Percentiles rank a stretch among this genome's conserved stretches.
Conservation (phyloP, 1,140 invertebrate genomes). For the Philotrypesis tridentata region DNA sequence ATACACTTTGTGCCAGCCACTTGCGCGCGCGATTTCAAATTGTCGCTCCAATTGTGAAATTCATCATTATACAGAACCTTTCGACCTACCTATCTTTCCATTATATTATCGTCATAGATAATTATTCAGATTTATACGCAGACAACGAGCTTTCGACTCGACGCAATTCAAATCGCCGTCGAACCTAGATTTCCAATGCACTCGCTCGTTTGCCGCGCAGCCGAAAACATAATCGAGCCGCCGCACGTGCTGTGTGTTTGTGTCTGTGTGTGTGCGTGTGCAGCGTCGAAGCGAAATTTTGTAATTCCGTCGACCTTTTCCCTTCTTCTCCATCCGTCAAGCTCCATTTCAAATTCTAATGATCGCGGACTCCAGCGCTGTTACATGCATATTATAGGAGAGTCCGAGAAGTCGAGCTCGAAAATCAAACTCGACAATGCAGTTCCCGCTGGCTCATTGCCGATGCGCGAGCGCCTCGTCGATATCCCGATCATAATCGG, state of each 20-base stretch:
- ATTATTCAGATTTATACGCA: background rate
- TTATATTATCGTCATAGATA: background rate
- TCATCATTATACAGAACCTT: too few species aligned
- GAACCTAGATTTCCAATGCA: background rate
- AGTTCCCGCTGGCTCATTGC: background rate
- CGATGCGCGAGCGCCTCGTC: background rate
- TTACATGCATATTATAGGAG: too few species aligned
- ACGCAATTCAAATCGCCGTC: background rate
- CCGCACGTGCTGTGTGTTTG: too few species aligned
- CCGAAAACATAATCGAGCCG: background rate
- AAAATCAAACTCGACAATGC: background rate
- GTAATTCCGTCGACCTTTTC: constrained; percentile 21
- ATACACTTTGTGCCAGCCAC: too few species aligned
- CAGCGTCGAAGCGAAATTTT: background rate
- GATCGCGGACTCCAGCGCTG: too few species aligned
- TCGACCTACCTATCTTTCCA: background rate
- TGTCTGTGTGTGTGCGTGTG: background rate
- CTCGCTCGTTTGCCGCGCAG: too few species aligned
- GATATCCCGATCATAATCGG: background rate
- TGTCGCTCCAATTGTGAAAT: too few species aligned
- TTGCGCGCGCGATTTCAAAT: too few species aligned
- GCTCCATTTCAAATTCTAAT: constrained; percentile 9
- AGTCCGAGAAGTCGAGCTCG: background rate
- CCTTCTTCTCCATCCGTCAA: background rate
- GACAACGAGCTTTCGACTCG: too few species aligned